Evolutionary conservation across 2,797 vertebrate genomes (phyloP).

Genomic region (Leptatherina wallacei): DNA sequence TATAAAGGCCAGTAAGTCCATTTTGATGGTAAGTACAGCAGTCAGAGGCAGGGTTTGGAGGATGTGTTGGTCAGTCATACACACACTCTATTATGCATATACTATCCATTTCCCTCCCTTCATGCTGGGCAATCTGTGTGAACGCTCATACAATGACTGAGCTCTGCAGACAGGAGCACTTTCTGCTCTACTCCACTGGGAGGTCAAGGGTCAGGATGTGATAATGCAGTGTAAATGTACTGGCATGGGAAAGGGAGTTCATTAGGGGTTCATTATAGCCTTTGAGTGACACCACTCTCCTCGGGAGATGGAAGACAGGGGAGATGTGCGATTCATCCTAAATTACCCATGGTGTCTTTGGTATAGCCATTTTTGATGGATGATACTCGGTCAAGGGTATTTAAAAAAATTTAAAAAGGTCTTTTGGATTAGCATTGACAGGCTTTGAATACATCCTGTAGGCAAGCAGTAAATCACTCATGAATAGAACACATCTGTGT

Average conservation of each 20-base stretch:
- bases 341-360: constrained; percentile 42
- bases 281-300: constrained; percentile 74
- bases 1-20: constrained; percentile 17
- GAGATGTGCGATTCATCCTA: constrained; percentile 29
- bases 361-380: constrained; percentile 34
- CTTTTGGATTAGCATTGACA: constrained; percentile 15
- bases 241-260: constrained; percentile 73
- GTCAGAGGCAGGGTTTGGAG: constrained; percentile 8
- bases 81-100: constrained; percentile 34
- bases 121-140: constrained; percentile 27
- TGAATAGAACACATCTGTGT: constrained; percentile 4
- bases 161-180: constrained; percentile 56
- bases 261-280: constrained; percentile 78
- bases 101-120: constrained; percentile 9
- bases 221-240: constrained; percentile 78
- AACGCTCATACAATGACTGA: constrained; percentile 63
- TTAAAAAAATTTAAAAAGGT: not conserved
- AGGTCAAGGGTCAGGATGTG: constrained; percentile 72
- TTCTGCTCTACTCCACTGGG: constrained; percentile 60
- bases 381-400: constrained; percentile 30
- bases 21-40: constrained; percentile 3
- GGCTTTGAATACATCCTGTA: constrained; percentile 10
- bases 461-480: constrained; percentile 9
- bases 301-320: constrained; percentile 44
- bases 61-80: constrained; percentile 22